Conservation (phyloP, 2,113 vertebrate genomes). For the Notechis scutatus region DNA sequence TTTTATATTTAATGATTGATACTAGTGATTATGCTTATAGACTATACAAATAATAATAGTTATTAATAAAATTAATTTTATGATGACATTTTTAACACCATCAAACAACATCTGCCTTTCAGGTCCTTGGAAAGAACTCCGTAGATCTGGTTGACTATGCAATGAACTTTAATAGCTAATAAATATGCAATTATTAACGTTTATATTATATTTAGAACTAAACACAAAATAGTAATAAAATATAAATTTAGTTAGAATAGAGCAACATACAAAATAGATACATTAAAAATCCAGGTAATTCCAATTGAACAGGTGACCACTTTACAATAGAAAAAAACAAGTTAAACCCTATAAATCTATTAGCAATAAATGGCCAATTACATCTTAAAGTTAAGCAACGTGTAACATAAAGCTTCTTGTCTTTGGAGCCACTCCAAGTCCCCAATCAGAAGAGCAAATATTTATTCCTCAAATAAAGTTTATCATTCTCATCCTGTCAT, state of each 20-base stretch:
- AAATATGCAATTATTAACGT: not conserved
- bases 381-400: not conserved
- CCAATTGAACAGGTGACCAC: not conserved
- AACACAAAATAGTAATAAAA: not conserved
- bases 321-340: not conserved
- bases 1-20: not conserved
- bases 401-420: not conserved
- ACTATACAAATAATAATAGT: not conserved
- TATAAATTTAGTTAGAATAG: not conserved
- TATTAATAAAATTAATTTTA: not conserved
- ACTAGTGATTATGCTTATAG: not conserved
- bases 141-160: not conserved
- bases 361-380: not conserved
- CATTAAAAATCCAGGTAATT: not conserved
- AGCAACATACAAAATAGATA: not conserved
- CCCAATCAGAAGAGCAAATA: not conserved
- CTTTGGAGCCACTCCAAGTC: not conserved
- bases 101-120: not conserved
- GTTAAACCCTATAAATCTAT: not conserved
- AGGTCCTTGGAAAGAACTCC: not conserved
- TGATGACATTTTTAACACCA: not conserved
- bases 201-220: not conserved
- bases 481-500: not conserved
- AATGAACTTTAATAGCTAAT: not conserved
- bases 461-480: not conserved